Conservation (phyloP, 2,888 invertebrate genomes). For the Cosmopolites sordidus region DNA sequence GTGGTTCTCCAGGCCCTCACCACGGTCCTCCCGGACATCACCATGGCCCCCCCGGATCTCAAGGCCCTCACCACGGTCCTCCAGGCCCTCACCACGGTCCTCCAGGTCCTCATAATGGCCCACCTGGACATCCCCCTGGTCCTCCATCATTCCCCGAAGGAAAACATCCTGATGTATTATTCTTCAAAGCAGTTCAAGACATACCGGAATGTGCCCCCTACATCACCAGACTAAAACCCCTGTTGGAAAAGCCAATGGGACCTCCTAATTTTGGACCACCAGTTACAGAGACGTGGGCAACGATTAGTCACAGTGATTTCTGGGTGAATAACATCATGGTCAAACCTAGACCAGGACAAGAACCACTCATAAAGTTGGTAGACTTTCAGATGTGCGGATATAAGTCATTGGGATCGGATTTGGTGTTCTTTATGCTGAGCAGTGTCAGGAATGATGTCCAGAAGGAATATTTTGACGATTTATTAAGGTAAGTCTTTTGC, state of each 20-base stretch:
- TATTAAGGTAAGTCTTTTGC: constrained; percentile 14
- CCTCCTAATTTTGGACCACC: not conserved
- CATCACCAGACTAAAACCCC: not conserved
- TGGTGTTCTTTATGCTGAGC: constrained; percentile 35
- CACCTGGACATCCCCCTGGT: not conserved
- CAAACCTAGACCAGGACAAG: constrained; percentile 37
- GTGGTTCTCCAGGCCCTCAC: not conserved
- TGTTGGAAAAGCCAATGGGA: constrained; percentile 1
- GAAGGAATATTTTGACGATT: constrained; percentile 18
- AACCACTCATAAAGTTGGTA: constrained; percentile 31
- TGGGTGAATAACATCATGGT: constrained; percentile 59
- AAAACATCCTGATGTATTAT: not conserved
- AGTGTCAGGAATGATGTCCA: constrained; percentile 28
- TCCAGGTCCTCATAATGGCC: not conserved
- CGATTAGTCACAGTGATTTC: constrained; percentile 53
- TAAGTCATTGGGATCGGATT: constrained; percentile 31
- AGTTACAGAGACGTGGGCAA: constrained; percentile 49
- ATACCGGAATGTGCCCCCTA: constrained; percentile 9
- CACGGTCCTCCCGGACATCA: not conserved
- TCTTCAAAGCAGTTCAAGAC: constrained; percentile 6
- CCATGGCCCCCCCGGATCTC: not conserved
- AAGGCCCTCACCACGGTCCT: not conserved
- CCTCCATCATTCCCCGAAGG: not conserved
- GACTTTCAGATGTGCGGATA: constrained; percentile 35
- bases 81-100: not conserved